Conservation (phyloP, 2,888 invertebrate genomes). For the Flabesymbios commensalis region DNA sequence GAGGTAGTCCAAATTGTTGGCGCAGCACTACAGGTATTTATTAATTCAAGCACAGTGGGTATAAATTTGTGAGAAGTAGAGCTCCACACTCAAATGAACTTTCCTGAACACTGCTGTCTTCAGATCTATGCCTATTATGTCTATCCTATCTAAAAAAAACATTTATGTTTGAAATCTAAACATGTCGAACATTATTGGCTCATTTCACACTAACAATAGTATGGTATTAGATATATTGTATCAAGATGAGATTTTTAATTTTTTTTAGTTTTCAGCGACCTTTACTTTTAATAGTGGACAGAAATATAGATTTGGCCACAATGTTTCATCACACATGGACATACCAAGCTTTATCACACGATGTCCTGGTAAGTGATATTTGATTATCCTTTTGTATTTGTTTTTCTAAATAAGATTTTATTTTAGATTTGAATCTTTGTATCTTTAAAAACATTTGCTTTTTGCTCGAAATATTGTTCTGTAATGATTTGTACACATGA, state of each 20-base stretch:
- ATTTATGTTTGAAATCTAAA: no score
- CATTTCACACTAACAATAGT: background rate
- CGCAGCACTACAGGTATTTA: no score
- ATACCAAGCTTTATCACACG: conserved; percentile 96
- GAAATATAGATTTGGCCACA: conserved; percentile 95
- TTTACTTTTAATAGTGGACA: conserved; percentile 86
- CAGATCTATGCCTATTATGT: no score
- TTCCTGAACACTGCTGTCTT: no score
- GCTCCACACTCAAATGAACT: no score
- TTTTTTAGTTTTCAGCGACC: conserved; percentile 82
- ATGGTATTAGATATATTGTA: background rate
- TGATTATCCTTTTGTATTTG: background rate
- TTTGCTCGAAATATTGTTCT: no score
- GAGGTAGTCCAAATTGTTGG: no score
- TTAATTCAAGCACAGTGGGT: no score
- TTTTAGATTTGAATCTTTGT: no score
- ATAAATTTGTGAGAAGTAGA: no score
- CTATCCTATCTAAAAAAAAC: no score
- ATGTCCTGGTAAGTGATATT: conserved; percentile 67
- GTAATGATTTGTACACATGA: background rate
- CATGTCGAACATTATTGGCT: background rate
- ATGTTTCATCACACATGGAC: conserved; percentile 99
- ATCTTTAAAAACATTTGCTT: no score
- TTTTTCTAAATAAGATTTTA: background rate
- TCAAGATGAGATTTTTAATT: background rate